Percentiles rank a stretch among this genome's conserved stretches.
Evolutionary conservation across 2,113 vertebrate genomes (phyloP).

Genomic region (Ophthalmolycus amberensis): DNA sequence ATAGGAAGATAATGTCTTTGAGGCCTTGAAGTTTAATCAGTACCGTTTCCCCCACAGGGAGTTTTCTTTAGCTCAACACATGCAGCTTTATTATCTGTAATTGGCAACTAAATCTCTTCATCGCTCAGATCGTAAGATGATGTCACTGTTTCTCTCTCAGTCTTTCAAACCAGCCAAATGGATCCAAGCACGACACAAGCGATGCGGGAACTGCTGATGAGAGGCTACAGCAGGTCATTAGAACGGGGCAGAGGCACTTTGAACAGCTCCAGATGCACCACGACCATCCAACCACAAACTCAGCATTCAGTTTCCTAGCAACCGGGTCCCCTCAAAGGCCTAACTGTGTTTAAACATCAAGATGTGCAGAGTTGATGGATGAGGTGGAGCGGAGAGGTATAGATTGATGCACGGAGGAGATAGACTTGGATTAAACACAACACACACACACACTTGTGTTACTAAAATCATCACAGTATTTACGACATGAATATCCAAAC

Average conservation of each 20-base stretch:
- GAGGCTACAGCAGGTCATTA: constrained; percentile 61
- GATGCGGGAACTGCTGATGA: constrained; percentile 48
- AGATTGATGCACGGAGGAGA: constrained; percentile 7
- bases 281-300: constrained; percentile 45
- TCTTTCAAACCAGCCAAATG: constrained; percentile 28
- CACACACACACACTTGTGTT: neutral
- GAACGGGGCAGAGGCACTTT: constrained; percentile 54
- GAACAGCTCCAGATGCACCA: constrained; percentile 56
- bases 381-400: constrained; percentile 20
- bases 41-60: neutral
- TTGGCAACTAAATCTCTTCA: constrained; percentile 3
- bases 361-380: constrained; percentile 37
- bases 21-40: constrained; percentile 1
- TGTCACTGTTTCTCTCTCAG: neutral
- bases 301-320: constrained; percentile 79
- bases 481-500: neutral
- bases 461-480: neutral
- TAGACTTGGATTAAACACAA: constrained; percentile 1
- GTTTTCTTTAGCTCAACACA: neutral
- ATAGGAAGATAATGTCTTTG: neutral
- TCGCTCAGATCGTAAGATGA: constrained; percentile 6
- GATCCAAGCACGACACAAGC: constrained; percentile 8
- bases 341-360: constrained; percentile 61
- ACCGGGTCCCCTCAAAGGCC: constrained; percentile 68
- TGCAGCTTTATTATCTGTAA: constrained; percentile 11